Conservation (phyloP, 2,888 invertebrate genomes). For the Polyommatus icarus region DNA sequence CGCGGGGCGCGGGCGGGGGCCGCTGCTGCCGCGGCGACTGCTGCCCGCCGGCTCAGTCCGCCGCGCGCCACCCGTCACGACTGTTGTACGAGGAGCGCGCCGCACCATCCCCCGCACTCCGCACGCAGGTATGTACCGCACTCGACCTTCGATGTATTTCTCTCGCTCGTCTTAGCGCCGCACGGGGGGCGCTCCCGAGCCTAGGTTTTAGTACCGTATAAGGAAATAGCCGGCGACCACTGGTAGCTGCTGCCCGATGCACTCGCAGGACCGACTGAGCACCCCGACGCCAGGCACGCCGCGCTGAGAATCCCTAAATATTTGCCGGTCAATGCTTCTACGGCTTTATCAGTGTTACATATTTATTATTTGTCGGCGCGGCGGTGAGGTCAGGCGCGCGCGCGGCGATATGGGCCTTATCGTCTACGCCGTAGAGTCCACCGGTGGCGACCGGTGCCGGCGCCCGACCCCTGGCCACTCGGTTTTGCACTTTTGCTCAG, state of each 20-base stretch:
- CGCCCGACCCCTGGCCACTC: conserved; percentile 63
- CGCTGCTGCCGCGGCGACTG: conserved; percentile 68
- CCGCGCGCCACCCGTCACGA: conserved; percentile 77
- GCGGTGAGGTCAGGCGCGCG: conserved; percentile 73
- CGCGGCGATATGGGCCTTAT: conserved; percentile 72
- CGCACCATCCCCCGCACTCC: conserved; percentile 52
- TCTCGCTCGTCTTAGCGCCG: conserved; percentile 35
- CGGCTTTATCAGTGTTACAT: conserved; percentile 78
- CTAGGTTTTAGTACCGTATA: conserved; percentile 46
- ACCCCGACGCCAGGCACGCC: conserved; percentile 49
- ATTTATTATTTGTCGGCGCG: conserved; percentile 76
- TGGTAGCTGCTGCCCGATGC: conserved; percentile 42
- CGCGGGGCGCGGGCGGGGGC: conserved; percentile 63
- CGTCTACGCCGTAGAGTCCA: conserved; percentile 66
- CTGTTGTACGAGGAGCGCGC: conserved; percentile 63
- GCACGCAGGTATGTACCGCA: conserved; percentile 70
- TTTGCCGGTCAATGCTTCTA: conserved; percentile 75
- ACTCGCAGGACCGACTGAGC: not conserved
- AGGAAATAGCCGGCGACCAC: conserved; percentile 58
- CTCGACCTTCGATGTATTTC: conserved; percentile 52
- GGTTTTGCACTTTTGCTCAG: conserved; percentile 59
- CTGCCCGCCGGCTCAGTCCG: conserved; percentile 74
- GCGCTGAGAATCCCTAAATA: conserved; percentile 71
- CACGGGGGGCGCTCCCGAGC: conserved; percentile 35
- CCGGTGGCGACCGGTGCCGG: conserved; percentile 51